Evolutionary conservation across 2,113 vertebrate genomes (phyloP).

Genomic region (Eulemur macaco): DNA sequence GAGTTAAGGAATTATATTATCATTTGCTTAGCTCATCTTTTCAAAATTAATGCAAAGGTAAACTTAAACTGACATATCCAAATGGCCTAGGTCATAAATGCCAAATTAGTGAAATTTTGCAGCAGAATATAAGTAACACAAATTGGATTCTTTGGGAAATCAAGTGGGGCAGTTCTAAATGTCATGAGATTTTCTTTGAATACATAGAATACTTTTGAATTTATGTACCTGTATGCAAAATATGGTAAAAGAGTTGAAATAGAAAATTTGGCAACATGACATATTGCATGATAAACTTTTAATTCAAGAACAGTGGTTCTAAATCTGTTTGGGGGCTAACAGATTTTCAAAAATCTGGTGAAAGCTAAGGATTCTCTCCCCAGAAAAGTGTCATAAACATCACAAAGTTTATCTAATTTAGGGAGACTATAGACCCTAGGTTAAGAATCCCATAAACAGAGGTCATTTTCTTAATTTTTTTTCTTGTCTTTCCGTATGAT

Average conservation of each 20-base stretch:
- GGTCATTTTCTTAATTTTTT: neutral
- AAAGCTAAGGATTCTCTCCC: neutral
- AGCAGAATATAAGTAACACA: neutral
- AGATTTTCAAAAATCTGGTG: constrained; percentile 35
- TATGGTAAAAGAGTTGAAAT: neutral
- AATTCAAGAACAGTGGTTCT: neutral
- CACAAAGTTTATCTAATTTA: neutral
- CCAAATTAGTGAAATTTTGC: neutral
- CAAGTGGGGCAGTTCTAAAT: neutral
- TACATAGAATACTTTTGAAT: neutral
- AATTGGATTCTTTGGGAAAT: neutral
- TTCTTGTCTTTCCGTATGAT: constrained; percentile 64
- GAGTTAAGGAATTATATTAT: neutral
- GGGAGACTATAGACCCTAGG: neutral
- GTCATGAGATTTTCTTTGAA: neutral
- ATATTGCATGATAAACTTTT: neutral
- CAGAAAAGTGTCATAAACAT: neutral
- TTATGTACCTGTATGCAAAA: constrained; percentile 1
- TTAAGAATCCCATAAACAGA: constrained; percentile 9
- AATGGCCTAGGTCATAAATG: neutral
- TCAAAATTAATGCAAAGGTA: neutral
- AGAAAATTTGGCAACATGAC: neutral
- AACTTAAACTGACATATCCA: neutral
- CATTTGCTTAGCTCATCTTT: neutral
- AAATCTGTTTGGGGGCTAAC: neutral